Conservation (phyloP, 1,140 invertebrate genomes). For the Oncopeltus fasciatus region DNA sequence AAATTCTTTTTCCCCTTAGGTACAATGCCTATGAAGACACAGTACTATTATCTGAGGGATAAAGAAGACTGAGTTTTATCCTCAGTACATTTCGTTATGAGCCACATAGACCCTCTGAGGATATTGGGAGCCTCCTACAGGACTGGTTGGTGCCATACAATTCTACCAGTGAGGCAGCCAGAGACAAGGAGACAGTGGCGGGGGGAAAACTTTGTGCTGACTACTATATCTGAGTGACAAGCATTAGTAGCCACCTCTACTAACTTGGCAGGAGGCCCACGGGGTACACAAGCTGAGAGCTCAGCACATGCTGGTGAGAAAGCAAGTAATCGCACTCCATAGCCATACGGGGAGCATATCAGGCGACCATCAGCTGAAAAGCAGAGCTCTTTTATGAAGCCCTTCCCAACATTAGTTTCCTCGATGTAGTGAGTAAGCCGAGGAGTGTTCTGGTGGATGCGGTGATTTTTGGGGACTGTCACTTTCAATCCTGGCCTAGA, state of each 20-base stretch:
- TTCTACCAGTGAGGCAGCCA: slow-evolving; percentile 71
- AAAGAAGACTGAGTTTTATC: too few relatives aligned
- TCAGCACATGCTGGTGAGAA: slow-evolving; percentile 67
- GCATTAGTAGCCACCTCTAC: slow-evolving; percentile 51
- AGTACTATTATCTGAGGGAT: too few relatives aligned
- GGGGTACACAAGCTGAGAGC: slow-evolving; percentile 50
- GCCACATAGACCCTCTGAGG: too few relatives aligned
- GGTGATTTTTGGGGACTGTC: slow-evolving; percentile 15
- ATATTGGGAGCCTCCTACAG: too few relatives aligned
- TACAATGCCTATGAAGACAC: too few relatives aligned
- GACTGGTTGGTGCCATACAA: slow-evolving; percentile 77
- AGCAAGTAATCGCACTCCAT: slow-evolving; percentile 64
- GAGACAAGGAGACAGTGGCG: slow-evolving; percentile 70
- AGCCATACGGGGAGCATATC: slow-evolving; percentile 76
- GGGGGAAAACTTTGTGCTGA: slow-evolving; percentile 82
- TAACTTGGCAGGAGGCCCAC: slow-evolving; percentile 30
- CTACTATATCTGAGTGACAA: slow-evolving; percentile 69
- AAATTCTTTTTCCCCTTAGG: too few relatives aligned
- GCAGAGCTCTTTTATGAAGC: slow-evolving; percentile 52
- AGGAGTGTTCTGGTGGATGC: slow-evolving; percentile 30
- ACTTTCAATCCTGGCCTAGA: neutral
- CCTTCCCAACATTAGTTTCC: slow-evolving; percentile 68
- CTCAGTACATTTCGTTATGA: too few relatives aligned
- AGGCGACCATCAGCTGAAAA: slow-evolving; percentile 77
- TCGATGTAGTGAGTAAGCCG: slow-evolving; percentile 71